phyloP scores from a whole-genome alignment of 2,113 vertebrate species.

The Crocuta crocuta region DNA sequence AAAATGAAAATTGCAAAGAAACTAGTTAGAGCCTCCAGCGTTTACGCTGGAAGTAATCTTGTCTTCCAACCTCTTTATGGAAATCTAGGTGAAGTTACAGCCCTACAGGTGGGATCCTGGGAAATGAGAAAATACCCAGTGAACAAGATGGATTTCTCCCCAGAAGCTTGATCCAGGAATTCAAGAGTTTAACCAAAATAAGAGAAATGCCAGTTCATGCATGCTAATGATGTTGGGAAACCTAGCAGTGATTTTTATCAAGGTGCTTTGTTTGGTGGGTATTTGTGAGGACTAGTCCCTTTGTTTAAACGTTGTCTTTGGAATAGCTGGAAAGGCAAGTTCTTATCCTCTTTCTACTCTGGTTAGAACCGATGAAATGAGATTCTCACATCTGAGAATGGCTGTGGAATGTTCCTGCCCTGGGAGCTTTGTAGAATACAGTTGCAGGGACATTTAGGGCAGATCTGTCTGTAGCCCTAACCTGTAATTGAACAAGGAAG shows the following conservation, averaged over 20 bases:
- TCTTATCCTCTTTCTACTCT: background rate
- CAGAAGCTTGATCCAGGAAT: constrained; percentile 25
- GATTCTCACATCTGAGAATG: background rate
- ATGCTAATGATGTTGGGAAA: background rate
- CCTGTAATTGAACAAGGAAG: background rate
- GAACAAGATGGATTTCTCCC: background rate
- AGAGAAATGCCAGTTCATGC: background rate
- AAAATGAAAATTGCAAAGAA: constrained; percentile 48
- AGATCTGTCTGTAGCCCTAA: background rate
- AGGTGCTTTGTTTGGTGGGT: constrained; percentile 36
- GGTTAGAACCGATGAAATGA: background rate
- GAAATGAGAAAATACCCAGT: background rate
- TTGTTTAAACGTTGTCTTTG: constrained; percentile 52
- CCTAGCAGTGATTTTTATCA: constrained; percentile 4
- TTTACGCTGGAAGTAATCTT: background rate
- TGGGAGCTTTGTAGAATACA: background rate
- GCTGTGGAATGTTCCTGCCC: background rate
- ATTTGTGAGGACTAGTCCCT: constrained; percentile 3
- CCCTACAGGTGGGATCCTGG: background rate
- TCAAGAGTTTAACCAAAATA: constrained; percentile 44
- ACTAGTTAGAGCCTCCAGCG: background rate
- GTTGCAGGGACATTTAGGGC: background rate
- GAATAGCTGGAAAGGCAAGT: background rate
- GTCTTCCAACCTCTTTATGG: constrained; percentile 17
- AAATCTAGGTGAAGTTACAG: constrained; percentile 33